These are phyloP conservation scores for Rhyacichthys aspro DNA, from an alignment of 2,797 vertebrate genomes.

Conservation along the genomic window DNA sequence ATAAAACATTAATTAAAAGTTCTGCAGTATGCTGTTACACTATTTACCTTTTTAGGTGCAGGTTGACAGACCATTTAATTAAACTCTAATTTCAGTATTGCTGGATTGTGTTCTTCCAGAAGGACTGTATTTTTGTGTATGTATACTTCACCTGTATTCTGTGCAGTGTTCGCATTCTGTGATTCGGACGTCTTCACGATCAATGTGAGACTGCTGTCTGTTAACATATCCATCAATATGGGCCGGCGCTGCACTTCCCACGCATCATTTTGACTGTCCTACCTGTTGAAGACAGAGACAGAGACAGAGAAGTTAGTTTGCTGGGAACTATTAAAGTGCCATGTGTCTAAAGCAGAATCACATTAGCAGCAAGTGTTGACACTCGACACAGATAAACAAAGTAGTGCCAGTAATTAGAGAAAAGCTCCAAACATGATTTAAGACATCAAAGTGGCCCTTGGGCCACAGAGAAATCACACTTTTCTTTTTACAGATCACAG, in stretches of 20 bases:
- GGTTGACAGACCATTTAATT: slow-evolving; percentile 39
- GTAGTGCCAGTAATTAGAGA: slow-evolving; percentile 35
- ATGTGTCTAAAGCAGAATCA: slow-evolving; percentile 35
- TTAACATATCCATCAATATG: slow-evolving; percentile 97
- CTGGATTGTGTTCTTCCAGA: neutral
- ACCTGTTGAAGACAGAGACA: slow-evolving; percentile 80
- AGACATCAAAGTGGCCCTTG: slow-evolving; percentile 47
- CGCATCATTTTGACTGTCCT: slow-evolving; percentile 85
- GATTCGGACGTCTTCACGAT: slow-evolving; percentile 88
- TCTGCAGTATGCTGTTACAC: slow-evolving; percentile 37
- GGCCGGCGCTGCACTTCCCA: slow-evolving; percentile 86
- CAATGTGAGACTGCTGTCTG: slow-evolving; percentile 90
- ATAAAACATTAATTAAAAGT: slow-evolving; percentile 53
- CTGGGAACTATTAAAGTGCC: slow-evolving; percentile 24
- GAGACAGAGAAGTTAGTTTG: slow-evolving; percentile 32
- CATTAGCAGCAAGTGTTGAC: slow-evolving; percentile 32
- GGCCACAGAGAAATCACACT: slow-evolving; percentile 53
- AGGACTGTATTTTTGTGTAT: neutral
- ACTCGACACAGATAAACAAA: slow-evolving; percentile 26
- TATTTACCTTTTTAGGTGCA: slow-evolving; percentile 57
- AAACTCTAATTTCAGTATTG: slow-evolving; percentile 39
- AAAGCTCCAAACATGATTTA: slow-evolving; percentile 37
- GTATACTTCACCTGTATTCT: slow-evolving; percentile 87
- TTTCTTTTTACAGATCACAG: slow-evolving; percentile 54
- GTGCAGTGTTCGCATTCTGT: slow-evolving; percentile 87